Percentiles rank a stretch among this genome's conserved stretches.
Evolutionary conservation across 37 sponge, comb jelly and placozoan genomes (phyloP).

Genomic region (Halichondria panicea): DNA sequence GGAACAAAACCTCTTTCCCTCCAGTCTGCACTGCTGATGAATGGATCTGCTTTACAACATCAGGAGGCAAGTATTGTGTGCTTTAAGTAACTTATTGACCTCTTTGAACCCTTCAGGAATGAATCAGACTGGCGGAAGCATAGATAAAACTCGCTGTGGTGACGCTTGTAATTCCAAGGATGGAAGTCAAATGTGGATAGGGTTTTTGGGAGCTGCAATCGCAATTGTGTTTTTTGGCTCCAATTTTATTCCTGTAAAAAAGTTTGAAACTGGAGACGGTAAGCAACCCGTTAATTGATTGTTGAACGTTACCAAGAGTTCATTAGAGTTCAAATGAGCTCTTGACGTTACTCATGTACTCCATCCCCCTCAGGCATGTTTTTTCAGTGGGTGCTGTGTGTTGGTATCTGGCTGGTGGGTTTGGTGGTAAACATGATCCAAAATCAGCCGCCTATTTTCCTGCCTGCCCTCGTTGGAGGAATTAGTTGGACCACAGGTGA

Average conservation of each 20-base stretch:
- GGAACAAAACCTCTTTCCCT: too few species aligned
- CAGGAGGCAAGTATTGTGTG: conserved; percentile 4
- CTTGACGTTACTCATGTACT: neutral
- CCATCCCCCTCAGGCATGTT: conserved; percentile 56
- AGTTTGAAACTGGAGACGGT: conserved; percentile 91
- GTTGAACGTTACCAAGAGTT: neutral
- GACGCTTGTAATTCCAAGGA: neutral
- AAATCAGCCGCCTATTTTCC: conserved; percentile 63
- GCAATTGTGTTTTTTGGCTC: conserved; percentile 77
- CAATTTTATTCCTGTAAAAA: conserved; percentile 89
- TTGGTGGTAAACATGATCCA: conserved; percentile 66
- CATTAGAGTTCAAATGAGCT: neutral
- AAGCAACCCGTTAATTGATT: conserved; percentile 10
- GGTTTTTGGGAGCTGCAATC: conserved; percentile 47
- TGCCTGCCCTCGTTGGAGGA: conserved; percentile 70
- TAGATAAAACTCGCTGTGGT: conserved; percentile 20
- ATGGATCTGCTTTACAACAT: conserved; percentile 28
- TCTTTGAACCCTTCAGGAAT: neutral
- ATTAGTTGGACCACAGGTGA: conserved; percentile 78
- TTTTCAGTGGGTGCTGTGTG: conserved; percentile 91
- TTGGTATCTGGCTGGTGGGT: conserved; percentile 84
- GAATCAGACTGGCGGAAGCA: conserved; percentile 14
- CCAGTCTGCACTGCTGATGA: neutral
- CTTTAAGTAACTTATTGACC: neutral
- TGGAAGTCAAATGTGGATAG: conserved; percentile 21